A percentile compares a stretch with the other conserved stretches of the same genome.
These are phyloP conservation scores for Platorchestia sp. DNA, from an alignment of 1,140 invertebrate species.

Conservation along the genomic window DNA sequence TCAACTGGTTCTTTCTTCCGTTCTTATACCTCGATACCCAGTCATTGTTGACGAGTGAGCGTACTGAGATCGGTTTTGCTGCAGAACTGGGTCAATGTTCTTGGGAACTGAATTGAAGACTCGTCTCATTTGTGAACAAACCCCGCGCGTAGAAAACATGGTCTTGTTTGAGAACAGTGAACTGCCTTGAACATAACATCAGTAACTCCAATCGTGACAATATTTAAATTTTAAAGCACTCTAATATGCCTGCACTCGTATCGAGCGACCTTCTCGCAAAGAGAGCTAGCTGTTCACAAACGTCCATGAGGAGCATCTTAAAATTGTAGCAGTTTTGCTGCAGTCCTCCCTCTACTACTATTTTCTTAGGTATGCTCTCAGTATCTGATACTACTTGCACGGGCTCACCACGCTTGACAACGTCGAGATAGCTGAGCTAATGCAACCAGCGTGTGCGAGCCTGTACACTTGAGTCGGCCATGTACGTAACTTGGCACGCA, in stretches of 20 bases:
- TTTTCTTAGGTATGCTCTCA: background rate
- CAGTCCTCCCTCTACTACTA: background rate
- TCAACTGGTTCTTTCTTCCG: background rate
- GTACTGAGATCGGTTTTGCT: background rate
- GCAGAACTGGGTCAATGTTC: background rate
- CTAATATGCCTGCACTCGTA: background rate
- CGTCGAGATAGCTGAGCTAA: slow-evolving; percentile 1
- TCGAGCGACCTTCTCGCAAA: background rate
- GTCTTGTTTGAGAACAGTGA: background rate
- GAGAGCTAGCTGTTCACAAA: background rate
- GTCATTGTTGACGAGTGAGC: background rate
- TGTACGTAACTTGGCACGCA: background rate
- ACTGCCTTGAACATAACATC: background rate
- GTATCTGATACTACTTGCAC: background rate
- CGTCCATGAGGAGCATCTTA: background rate
- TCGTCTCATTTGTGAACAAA: background rate
- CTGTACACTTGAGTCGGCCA: background rate
- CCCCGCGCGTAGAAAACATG: background rate
- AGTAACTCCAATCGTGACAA: background rate
- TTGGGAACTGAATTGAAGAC: background rate
- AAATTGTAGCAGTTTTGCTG: background rate
- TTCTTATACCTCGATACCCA: background rate
- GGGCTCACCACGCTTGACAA: background rate
- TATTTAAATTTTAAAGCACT: background rate
- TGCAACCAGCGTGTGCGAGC: background rate